Evolutionary conservation across 2,797 vertebrate species (phyloP), one percentile per base, ranked within the genome.

Genomic region (Syngnathus acus): DNA sequence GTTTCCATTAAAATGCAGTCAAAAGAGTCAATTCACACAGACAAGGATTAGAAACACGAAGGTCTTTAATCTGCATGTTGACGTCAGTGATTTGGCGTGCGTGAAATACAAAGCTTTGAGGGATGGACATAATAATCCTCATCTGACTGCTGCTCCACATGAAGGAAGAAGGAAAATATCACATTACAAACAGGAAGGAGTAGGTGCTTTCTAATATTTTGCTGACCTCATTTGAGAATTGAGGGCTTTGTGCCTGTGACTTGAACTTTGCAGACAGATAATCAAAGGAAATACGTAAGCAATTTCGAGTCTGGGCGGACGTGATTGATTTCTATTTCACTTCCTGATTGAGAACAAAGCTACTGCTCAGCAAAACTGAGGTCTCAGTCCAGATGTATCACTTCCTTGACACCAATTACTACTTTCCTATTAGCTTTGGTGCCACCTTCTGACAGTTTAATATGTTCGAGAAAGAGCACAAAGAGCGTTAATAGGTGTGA

Each of bases 51-150:
- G 43, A 79, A 66, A 64, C 55, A 64, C 58, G 60, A 69, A 73
- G 55, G 50, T 74, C 69, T 68, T 75, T 85, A 79, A 84, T 89
- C 85, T 82, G 45, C 50, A 61, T 57, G 62, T 23, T 47, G 71
- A 72, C 48, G 68, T 58, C 72, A 75, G 78, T 67, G 60, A 80
- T 84, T 86, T 72, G 72, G 69, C 64, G 69, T 61, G 37, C 8
- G 7, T n/a, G 55, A 78, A 67, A 65, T 32, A 73, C 21, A 81
- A 74, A 74, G 79, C 80, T 73, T 72, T 59, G 48, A 66, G 71
- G 78, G 80, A 78, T 73, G 70, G 57, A 62, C 68, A 68, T 85
- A 85, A 89, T 88, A 85, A 89, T 88, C 84, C 78, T 67, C 69
- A 76, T 73, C 0, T 1, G 50, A 71, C 42, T 42, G 55, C 38